Conservation (phyloP, 2,888 invertebrate species). For the Trisateles emortualis region DNA sequence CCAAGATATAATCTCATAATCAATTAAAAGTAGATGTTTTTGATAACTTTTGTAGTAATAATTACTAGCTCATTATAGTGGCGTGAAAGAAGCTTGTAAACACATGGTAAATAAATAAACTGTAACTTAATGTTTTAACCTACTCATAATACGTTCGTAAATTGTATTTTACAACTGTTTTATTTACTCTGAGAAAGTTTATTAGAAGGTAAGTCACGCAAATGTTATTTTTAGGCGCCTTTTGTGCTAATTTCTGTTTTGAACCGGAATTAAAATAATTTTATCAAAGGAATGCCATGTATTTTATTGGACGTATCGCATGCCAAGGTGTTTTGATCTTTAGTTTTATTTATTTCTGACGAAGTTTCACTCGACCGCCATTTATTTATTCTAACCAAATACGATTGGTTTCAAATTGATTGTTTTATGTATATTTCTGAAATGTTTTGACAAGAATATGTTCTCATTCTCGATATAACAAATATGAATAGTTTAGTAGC, state of each 20-base stretch:
- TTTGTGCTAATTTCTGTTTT: neutral
- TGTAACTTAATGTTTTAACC: no score
- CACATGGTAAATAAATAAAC: no score
- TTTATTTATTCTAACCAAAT: neutral
- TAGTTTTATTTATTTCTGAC: constrained; percentile 27
- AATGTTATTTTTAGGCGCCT: neutral
- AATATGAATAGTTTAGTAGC: neutral
- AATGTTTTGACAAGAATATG: constrained; percentile 16
- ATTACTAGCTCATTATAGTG: no score
- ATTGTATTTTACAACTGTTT: neutral
- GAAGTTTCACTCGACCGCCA: neutral
- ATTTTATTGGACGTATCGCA: constrained; percentile 21
- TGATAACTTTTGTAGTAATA: no score
- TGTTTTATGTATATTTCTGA: constrained; percentile 7
- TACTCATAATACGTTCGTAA: no score
- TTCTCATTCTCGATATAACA: constrained; percentile 10
- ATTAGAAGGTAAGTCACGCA: neutral
- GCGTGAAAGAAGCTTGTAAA: no score
- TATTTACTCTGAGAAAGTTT: neutral
- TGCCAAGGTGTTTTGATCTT: constrained; percentile 27
- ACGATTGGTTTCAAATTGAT: constrained; percentile 14
- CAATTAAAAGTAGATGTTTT: no score
- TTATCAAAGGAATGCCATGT: constrained; percentile 25
- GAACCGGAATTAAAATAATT: neutral
- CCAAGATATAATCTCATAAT: no score